Evolutionary conservation across 2,113 vertebrate genomes (phyloP).

Genomic region (Tragelaphus buxtoni): DNA sequence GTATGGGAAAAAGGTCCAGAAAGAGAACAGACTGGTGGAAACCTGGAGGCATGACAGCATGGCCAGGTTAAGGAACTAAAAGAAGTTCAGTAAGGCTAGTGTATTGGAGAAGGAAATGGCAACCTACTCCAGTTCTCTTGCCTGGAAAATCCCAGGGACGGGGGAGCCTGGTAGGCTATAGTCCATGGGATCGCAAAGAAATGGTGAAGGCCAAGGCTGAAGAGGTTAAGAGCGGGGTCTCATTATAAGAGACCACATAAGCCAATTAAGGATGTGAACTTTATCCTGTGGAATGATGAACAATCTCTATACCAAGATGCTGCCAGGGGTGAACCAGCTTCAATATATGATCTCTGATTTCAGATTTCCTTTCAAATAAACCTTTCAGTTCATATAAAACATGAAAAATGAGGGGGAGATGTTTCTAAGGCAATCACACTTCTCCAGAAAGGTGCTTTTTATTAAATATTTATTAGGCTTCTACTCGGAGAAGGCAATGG

Average conservation of each 20-base stretch:
- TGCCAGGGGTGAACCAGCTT: neutral
- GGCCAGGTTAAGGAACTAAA: neutral
- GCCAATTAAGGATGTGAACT: neutral
- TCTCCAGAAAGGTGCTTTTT: neutral
- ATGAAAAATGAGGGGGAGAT: neutral
- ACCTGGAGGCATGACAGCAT: neutral
- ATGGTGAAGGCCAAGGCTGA: neutral
- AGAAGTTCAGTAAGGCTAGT: neutral
- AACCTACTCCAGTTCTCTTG: too few relatives aligned
- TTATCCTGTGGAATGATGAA: neutral
- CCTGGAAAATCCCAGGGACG: too few relatives aligned
- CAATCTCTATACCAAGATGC: neutral
- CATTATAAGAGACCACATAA: neutral
- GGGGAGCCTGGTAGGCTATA: too few relatives aligned
- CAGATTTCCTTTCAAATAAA: constrained; percentile 31
- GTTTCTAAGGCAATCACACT: neutral
- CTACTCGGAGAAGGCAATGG: neutral
- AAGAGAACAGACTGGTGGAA: neutral
- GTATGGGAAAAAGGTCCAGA: neutral
- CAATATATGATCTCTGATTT: neutral
- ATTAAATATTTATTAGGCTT: neutral
- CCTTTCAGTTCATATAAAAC: neutral
- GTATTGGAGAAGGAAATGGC: neutral
- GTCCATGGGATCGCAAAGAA: neutral
- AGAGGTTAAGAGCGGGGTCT: neutral